phyloP scores from a whole-genome alignment of 2,888 invertebrate genomes.

The Tenthredo distinguenda region DNA sequence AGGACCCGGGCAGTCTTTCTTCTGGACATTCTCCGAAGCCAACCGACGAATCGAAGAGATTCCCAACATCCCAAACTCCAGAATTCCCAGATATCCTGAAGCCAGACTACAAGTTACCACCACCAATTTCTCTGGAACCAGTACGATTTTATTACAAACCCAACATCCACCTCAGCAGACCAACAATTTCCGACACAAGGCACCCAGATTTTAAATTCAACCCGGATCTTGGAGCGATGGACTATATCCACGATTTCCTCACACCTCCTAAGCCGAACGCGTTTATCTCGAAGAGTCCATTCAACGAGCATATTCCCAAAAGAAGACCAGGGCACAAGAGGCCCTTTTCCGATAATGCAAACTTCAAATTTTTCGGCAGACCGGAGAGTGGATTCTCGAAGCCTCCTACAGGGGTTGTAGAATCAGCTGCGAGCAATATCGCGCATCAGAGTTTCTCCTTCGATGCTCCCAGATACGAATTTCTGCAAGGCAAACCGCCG shows the following conservation, averaged over 20 bases:
- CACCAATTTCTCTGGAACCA: slow-evolving; percentile 59
- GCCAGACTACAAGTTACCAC: slow-evolving; percentile 64
- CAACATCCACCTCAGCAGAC: slow-evolving; percentile 51
- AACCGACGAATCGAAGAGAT: slow-evolving; percentile 59
- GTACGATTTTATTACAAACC: slow-evolving; percentile 60
- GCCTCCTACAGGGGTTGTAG: slow-evolving; percentile 15
- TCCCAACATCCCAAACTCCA: slow-evolving; percentile 63
- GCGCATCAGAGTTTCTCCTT: slow-evolving; percentile 32
- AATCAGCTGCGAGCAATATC: slow-evolving; percentile 32
- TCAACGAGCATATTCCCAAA: slow-evolving; percentile 67
- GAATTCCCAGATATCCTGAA: slow-evolving; percentile 71
- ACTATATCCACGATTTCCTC: slow-evolving; percentile 67
- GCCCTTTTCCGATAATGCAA: slow-evolving; percentile 30
- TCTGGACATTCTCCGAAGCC: slow-evolving; percentile 3
- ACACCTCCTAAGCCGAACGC: slow-evolving; percentile 70
- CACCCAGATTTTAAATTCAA: slow-evolving; percentile 34
- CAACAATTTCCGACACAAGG: slow-evolving; percentile 52
- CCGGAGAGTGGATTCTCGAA: slow-evolving; percentile 50
- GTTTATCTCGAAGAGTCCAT: slow-evolving; percentile 69
- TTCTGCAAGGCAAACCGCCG: slow-evolving; percentile 6
- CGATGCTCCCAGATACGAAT: slow-evolving; percentile 32
- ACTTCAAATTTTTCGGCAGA: slow-evolving; percentile 52
- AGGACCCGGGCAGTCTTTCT: slow-evolving; percentile 54
- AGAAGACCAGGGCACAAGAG: slow-evolving; percentile 60
- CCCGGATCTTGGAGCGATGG: slow-evolving; percentile 56